These are phyloP conservation scores for Galaxias olidus DNA, from an alignment of 2,797 vertebrate genomes.

Conservation along the genomic window DNA sequence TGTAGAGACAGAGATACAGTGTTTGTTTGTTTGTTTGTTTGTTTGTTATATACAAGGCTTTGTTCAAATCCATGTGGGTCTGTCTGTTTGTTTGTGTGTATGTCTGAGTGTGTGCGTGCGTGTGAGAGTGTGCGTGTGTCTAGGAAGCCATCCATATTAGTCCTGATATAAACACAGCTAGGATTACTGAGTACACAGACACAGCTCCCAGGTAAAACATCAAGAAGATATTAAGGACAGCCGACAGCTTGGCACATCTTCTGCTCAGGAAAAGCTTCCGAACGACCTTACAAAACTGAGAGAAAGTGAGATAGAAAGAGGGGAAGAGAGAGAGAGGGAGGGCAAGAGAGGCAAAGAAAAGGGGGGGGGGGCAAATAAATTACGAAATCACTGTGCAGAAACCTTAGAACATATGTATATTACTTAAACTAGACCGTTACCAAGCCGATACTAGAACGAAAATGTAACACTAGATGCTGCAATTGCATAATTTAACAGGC, in stretches of 20 bases:
- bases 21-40: too few relatives aligned
- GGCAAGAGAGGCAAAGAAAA: background rate
- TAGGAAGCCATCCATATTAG: slow-evolving; percentile 63
- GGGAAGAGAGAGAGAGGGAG: background rate
- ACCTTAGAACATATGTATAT: too few relatives aligned
- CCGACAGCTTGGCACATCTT: slow-evolving; percentile 79
- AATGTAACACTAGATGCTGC: too few relatives aligned
- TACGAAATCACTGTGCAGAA: too few relatives aligned
- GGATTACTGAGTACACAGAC: slow-evolving; percentile 69
- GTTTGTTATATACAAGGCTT: too few relatives aligned
- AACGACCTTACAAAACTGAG: slow-evolving; percentile 86
- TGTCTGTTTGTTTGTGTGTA: background rate
- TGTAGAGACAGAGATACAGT: too few relatives aligned
- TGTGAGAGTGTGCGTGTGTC: slow-evolving; percentile 54
- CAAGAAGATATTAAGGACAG: slow-evolving; percentile 71
- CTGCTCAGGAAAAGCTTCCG: slow-evolving; percentile 87
- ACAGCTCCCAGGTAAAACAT: slow-evolving; percentile 71
- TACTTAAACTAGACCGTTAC: too few relatives aligned
- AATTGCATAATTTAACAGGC: too few relatives aligned
- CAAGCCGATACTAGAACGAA: too few relatives aligned
- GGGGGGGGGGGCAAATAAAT: background rate
- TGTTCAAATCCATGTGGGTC: slow-evolving; percentile 37
- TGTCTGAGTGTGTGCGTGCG: background rate
- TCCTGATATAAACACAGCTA: slow-evolving; percentile 63
- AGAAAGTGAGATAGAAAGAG: background rate